A percentile compares a stretch with the other conserved stretches of the same genome.
These are phyloP conservation scores for Neolamprologus hecqui DNA, from an alignment of 2,113 vertebrate species.

Conservation along the genomic window DNA sequence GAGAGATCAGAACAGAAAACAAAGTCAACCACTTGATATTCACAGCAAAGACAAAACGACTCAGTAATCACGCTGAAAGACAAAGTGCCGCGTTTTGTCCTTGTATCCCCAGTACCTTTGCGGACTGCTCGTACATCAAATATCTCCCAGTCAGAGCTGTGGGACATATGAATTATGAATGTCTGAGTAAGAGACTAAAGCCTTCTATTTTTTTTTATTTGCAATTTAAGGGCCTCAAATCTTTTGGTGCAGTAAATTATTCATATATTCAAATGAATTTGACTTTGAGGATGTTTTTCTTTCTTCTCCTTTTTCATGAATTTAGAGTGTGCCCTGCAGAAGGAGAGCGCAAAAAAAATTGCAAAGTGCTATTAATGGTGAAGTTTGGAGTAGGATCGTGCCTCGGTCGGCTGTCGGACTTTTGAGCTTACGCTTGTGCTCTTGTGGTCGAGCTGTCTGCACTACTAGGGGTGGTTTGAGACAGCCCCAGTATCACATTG, in stretches of 20 bases:
- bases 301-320: constrained; percentile 42
- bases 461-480: background rate
- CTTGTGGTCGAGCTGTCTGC: background rate
- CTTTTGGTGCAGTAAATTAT: constrained; percentile 59
- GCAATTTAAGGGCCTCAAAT: constrained; percentile 45
- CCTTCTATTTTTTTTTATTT: background rate
- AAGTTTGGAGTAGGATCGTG: background rate
- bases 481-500: background rate
- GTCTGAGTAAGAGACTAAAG: background rate
- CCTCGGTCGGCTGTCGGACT: background rate
- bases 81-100: background rate
- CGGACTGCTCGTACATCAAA: background rate
- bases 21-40: background rate
- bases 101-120: background rate
- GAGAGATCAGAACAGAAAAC: background rate
- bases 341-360: background rate
- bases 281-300: constrained; percentile 43
- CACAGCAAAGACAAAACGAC: background rate
- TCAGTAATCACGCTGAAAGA: background rate
- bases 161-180: constrained; percentile 57
- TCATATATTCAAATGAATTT: constrained; percentile 63
- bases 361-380: background rate
- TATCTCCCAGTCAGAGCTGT: background rate
- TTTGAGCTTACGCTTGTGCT: background rate
- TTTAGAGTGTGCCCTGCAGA: constrained; percentile 40